Evolutionary conservation across 37 sponge, comb jelly and placozoan species (phyloP).

Genomic region (Corticium candelabrum): DNA sequence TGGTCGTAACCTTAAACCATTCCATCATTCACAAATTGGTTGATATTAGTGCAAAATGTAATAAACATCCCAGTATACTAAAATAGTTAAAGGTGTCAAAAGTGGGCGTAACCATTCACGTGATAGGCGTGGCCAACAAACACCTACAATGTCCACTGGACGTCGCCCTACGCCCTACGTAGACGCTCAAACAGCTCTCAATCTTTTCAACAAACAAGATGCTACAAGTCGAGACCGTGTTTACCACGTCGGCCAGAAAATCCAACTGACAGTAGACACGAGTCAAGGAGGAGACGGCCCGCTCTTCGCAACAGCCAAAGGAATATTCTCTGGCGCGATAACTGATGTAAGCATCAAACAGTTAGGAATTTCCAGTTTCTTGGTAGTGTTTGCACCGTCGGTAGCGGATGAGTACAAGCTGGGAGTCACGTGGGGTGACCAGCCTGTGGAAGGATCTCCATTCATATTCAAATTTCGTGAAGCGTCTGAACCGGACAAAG

Average conservation of each 20-base stretch:
- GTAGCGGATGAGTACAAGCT: neutral
- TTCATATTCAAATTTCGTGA: neutral
- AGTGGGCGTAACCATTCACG: too few species aligned
- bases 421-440: neutral
- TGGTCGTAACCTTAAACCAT: too few species aligned
- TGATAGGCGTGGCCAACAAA: too few species aligned
- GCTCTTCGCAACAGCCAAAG: neutral
- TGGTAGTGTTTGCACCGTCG: neutral
- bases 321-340: neutral
- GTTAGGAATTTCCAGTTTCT: neutral
- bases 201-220: too few species aligned
- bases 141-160: too few species aligned
- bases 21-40: too few species aligned
- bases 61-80: too few species aligned
- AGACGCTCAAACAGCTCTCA: too few species aligned
- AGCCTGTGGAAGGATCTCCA: neutral
- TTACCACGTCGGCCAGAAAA: neutral
- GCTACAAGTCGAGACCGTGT: too few species aligned
- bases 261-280: neutral
- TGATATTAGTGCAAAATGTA: too few species aligned
- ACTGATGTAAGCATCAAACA: neutral
- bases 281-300: neutral
- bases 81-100: too few species aligned
- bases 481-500: neutral
- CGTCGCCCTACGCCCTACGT: too few species aligned